A percentile compares a stretch with the other conserved stretches of the same genome.
Evolutionary conservation across 2,888 invertebrate species (phyloP).

Genomic region (Cremastobaeus sp.): DNA sequence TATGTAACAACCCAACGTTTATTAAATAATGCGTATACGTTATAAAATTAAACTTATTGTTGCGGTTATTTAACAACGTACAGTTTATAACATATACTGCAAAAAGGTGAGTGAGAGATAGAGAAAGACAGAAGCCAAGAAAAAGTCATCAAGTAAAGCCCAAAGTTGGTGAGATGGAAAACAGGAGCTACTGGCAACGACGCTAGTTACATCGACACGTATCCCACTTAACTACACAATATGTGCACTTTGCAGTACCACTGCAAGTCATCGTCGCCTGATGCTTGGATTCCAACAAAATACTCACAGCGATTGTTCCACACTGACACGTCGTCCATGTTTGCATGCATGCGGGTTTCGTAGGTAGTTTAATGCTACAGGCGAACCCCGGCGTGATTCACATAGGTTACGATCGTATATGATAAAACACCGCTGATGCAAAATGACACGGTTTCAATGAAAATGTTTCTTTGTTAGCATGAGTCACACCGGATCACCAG

Average conservation of each 20-base stretch:
- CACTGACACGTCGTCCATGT: slow-evolving; percentile 52
- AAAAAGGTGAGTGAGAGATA: slow-evolving; percentile 24
- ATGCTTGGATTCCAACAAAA: slow-evolving; percentile 35
- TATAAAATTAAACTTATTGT: slow-evolving; percentile 46
- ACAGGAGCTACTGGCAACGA: slow-evolving; percentile 44
- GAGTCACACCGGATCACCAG: slow-evolving; percentile 30
- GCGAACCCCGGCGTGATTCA: slow-evolving; percentile 33
- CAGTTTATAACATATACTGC: slow-evolving; percentile 32
- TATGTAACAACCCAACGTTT: too few species aligned
- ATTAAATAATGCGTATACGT: too few species aligned
- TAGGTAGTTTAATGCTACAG: slow-evolving; percentile 25
- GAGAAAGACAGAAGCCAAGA: slow-evolving; percentile 43
- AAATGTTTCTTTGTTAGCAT: slow-evolving; percentile 26
- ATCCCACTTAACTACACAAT: slow-evolving; percentile 42
- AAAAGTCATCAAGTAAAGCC: slow-evolving; percentile 39
- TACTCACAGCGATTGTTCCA: slow-evolving; percentile 60
- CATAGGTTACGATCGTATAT: slow-evolving; percentile 2
- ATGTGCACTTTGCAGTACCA: slow-evolving; percentile 33
- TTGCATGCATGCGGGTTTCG: slow-evolving; percentile 51
- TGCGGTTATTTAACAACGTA: slow-evolving; percentile 39
- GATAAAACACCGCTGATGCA: slow-evolving; percentile 11
- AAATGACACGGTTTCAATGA: too few species aligned
- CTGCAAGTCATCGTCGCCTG: slow-evolving; percentile 30
- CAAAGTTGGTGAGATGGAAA: slow-evolving; percentile 31
- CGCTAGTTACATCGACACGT: slow-evolving; percentile 48